phyloP scores from a whole-genome alignment of 2,888 invertebrate genomes.

The Isotomurus palustris region DNA sequence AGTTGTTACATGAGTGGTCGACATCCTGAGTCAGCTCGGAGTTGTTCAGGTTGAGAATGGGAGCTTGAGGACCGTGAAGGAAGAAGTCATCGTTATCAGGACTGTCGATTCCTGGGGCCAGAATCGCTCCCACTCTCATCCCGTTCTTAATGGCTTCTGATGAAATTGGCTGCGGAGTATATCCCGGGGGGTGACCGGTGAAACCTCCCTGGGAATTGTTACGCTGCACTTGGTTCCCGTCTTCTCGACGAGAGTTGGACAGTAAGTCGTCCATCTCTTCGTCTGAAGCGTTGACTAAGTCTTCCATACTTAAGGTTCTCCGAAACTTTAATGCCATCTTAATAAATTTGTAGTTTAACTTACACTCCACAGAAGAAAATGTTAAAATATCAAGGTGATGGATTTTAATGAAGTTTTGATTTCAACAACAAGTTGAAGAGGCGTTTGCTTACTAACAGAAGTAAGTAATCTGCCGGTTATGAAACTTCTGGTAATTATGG shows the following conservation, averaged over 20 bases:
- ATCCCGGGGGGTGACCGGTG: neutral
- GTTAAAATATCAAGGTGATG: no score
- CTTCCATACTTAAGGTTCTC: constrained; percentile 41
- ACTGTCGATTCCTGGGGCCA: constrained; percentile 29
- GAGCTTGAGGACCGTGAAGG: constrained; percentile 33
- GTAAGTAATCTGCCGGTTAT: no score
- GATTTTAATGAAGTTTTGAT: no score
- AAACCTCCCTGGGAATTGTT: neutral
- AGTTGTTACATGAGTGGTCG: neutral
- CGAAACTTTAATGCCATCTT: constrained; percentile 39
- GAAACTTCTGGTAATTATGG: no score
- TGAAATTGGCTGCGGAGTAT: neutral
- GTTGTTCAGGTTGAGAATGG: constrained; percentile 35
- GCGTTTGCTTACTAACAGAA: no score
- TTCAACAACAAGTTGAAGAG: no score
- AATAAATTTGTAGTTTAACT: no score
- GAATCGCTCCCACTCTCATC: constrained; percentile 16
- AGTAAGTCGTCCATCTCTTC: constrained; percentile 44
- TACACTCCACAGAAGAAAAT: no score
- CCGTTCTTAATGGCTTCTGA: constrained; percentile 1
- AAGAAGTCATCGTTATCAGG: constrained; percentile 39
- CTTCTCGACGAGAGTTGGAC: constrained; percentile 15
- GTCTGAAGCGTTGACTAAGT: constrained; percentile 39
- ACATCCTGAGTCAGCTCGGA: constrained; percentile 5
- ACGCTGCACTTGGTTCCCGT: neutral